Evolutionary conservation across 2,113 vertebrate genomes (phyloP).

Genomic region (Aramus guarauna): DNA sequence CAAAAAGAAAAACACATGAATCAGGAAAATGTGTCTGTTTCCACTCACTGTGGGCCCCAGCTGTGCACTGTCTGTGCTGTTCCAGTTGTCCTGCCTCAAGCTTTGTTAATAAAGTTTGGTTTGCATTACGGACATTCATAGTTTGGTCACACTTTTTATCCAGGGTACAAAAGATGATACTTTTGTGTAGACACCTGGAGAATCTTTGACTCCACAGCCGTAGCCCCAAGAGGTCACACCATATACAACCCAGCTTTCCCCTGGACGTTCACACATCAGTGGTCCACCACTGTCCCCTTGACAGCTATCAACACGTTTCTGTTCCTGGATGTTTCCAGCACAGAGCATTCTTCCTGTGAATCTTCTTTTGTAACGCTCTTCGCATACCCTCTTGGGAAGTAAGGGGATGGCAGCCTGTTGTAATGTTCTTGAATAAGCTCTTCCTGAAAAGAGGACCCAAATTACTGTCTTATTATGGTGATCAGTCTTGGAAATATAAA

Average conservation of each 20-base stretch:
- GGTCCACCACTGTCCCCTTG: constrained; percentile 97
- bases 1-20: background rate
- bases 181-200: constrained; percentile 96
- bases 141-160: constrained; percentile 86
- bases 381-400: constrained; percentile 86
- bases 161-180: constrained; percentile 91
- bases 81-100: background rate
- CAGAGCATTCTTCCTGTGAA: constrained; percentile 97
- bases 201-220: constrained; percentile 87
- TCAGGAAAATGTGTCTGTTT: background rate
- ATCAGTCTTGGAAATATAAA: background rate
- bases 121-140: constrained; percentile 32
- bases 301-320: constrained; percentile 90
- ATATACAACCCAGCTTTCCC: constrained; percentile 88
- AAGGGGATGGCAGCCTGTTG: constrained; percentile 90
- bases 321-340: constrained; percentile 80
- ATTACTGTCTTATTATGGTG: background rate
- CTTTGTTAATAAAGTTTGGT: background rate
- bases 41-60: background rate
- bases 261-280: constrained; percentile 85
- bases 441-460: constrained; percentile 72
- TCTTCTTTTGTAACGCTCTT: constrained; percentile 83
- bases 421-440: constrained; percentile 92
- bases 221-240: constrained; percentile 98
- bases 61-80: background rate